A percentile compares a stretch with the other conserved stretches of the same genome.
Evolutionary conservation across 2,888 invertebrate species (phyloP).

Genomic region (Oxycera nigricornis): DNA sequence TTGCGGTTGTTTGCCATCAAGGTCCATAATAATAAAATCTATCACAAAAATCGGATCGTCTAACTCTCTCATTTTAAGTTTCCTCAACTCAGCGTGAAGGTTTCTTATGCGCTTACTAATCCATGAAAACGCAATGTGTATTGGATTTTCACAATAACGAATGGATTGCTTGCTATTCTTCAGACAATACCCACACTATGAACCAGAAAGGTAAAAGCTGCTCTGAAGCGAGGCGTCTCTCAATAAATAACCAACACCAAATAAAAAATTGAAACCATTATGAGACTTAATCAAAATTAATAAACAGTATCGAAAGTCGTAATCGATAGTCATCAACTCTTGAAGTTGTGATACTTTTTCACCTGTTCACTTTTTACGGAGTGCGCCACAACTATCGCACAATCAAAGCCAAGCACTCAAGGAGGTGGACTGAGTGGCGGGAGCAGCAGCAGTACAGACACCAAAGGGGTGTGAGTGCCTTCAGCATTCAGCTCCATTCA

Average conservation of each 20-base stretch:
- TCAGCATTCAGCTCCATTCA: background rate
- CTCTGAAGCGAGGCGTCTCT: background rate
- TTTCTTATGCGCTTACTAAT: too few species aligned
- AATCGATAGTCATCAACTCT: constrained; percentile 43
- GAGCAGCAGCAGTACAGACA: background rate
- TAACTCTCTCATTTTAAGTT: too few species aligned
- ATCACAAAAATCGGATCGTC: too few species aligned
- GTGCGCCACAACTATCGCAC: constrained; percentile 37
- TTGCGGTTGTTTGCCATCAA: too few species aligned
- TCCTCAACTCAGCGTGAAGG: too few species aligned
- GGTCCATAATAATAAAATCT: too few species aligned
- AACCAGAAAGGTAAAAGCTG: constrained; percentile 11
- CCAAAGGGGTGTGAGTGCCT: background rate
- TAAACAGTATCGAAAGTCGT: constrained; percentile 42
- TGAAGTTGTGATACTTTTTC: constrained; percentile 44
- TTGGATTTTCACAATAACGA: too few species aligned
- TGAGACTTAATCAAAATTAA: constrained; percentile 45
- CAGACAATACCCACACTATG: background rate
- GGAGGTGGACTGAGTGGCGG: background rate
- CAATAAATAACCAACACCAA: constrained; percentile 18
- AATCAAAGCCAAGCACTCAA: constrained; percentile 28
- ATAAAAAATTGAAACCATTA: constrained; percentile 43
- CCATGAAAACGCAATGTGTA: too few species aligned
- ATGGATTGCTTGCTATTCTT: too few species aligned
- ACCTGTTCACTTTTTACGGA: constrained; percentile 40